These are phyloP conservation scores for Phrynocephalus guinanensis DNA, from an alignment of 2,797 vertebrate species.

Conservation along the genomic window DNA sequence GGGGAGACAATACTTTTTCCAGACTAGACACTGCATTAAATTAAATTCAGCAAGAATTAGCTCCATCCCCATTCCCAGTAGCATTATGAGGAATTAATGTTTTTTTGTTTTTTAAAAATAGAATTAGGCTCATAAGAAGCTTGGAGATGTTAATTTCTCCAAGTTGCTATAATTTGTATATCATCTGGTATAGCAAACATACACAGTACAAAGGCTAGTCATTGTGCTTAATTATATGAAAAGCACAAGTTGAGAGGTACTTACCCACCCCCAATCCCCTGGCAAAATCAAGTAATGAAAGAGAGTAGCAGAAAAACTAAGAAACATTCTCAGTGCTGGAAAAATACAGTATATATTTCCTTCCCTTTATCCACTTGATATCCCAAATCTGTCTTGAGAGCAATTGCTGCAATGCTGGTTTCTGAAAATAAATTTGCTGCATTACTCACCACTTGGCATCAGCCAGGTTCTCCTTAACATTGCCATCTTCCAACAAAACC, in stretches of 20 bases:
- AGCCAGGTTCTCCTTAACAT: too few species aligned
- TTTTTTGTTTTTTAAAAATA: constrained; percentile 47
- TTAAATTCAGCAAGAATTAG: constrained; percentile 69
- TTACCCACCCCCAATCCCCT: accelerated
- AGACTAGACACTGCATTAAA: constrained; percentile 55
- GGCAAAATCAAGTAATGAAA: neutral
- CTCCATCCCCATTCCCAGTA: constrained; percentile 58
- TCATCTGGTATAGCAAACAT: neutral
- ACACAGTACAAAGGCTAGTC: neutral
- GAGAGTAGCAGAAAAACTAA: neutral
- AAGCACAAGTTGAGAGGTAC: accelerated
- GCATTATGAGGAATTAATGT: constrained; percentile 68
- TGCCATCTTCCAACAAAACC: too few species aligned
- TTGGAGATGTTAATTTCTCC: constrained; percentile 57
- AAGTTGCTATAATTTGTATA: constrained; percentile 54
- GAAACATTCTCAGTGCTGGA: neutral
- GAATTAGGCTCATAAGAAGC: constrained; percentile 71
- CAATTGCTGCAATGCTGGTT: too few species aligned
- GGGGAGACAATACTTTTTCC: constrained; percentile 1
- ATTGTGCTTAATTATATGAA: neutral
- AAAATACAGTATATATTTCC: neutral
- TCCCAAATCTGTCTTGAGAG: neutral
- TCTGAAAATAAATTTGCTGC: too few species aligned
- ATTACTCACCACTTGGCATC: too few species aligned
- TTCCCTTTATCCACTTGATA: neutral